A percentile compares a stretch with the other conserved stretches of the same genome.
Conservation (phyloP, 2,888 invertebrate species). For the Polydrusus tereticollis region DNA sequence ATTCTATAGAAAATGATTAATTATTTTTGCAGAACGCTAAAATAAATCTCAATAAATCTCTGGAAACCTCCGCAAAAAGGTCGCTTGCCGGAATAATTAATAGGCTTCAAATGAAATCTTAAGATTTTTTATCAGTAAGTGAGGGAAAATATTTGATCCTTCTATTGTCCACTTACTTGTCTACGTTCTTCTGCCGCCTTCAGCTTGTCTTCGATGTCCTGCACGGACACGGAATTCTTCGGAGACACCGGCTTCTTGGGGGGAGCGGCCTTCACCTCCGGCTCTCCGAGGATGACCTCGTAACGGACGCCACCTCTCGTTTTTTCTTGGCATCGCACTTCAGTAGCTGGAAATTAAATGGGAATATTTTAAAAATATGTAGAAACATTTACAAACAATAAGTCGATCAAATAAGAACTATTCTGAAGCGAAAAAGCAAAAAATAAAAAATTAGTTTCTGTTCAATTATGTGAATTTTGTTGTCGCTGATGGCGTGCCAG, state of each 20-base stretch:
- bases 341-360: slow-evolving; percentile 76
- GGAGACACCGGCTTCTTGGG: slow-evolving; percentile 71
- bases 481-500: too few species aligned
- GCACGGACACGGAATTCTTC: slow-evolving; percentile 81
- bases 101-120: slow-evolving; percentile 7
- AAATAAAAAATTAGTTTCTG: too few species aligned
- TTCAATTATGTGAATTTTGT: too few species aligned
- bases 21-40: not conserved
- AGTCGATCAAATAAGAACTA: not conserved
- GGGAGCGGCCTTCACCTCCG: slow-evolving; percentile 75
- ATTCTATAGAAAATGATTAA: not conserved
- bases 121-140: not conserved
- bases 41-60: slow-evolving; percentile 15
- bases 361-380: not conserved
- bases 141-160: not conserved
- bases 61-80: not conserved
- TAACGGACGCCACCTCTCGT: slow-evolving; percentile 92
- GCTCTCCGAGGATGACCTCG: slow-evolving; percentile 92
- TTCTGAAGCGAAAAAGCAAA: not conserved
- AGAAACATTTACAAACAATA: not conserved
- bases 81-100: slow-evolving; percentile 7
- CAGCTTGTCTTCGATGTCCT: slow-evolving; percentile 92
- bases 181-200: slow-evolving; percentile 95
- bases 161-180: slow-evolving; percentile 75
- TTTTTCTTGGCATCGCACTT: slow-evolving; percentile 93